phyloP scores from a whole-genome alignment of 2,888 invertebrate genomes.

The Suillia variegata region DNA sequence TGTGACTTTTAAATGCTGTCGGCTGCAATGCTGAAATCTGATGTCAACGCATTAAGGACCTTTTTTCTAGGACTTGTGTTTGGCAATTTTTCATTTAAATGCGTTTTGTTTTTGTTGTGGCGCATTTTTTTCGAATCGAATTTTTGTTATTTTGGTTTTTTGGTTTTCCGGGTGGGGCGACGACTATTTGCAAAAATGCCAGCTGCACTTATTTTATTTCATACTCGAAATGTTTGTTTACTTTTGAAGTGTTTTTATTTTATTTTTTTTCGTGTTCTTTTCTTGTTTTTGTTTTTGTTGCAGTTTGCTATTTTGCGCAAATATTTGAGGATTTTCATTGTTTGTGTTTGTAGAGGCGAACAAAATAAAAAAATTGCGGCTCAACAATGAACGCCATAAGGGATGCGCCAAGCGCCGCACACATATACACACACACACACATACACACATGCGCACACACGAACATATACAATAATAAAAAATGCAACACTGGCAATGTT shows the following conservation, averaged over 20 bases:
- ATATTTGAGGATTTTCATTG: conserved; percentile 52
- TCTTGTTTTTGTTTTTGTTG: too few species aligned
- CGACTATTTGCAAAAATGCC: conserved; percentile 6
- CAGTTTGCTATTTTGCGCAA: conserved; percentile 42
- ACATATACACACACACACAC: too few species aligned
- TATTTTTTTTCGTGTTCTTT: too few species aligned
- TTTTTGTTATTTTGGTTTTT: not conserved
- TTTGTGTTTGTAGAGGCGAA: conserved; percentile 36
- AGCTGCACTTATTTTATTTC: conserved; percentile 14
- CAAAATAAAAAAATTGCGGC: not conserved
- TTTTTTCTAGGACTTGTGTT: not conserved
- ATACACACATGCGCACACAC: too few species aligned
- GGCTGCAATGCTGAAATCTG: too few species aligned
- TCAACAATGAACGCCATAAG: conserved; percentile 6
- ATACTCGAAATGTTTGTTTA: conserved; percentile 14
- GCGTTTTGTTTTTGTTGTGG: not conserved
- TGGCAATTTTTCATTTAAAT: not conserved
- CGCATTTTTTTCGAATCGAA: not conserved
- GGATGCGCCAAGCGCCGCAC: conserved; percentile 20
- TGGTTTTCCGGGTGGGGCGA: not conserved
- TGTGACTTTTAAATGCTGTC: too few species aligned
- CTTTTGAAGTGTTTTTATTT: not conserved
- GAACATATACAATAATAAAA: too few species aligned
- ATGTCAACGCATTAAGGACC: too few species aligned
- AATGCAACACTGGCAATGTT: conserved; percentile 10